Evolutionary conservation across 1,140 invertebrate species (phyloP).

Genomic region (Drosophila rufa): DNA sequence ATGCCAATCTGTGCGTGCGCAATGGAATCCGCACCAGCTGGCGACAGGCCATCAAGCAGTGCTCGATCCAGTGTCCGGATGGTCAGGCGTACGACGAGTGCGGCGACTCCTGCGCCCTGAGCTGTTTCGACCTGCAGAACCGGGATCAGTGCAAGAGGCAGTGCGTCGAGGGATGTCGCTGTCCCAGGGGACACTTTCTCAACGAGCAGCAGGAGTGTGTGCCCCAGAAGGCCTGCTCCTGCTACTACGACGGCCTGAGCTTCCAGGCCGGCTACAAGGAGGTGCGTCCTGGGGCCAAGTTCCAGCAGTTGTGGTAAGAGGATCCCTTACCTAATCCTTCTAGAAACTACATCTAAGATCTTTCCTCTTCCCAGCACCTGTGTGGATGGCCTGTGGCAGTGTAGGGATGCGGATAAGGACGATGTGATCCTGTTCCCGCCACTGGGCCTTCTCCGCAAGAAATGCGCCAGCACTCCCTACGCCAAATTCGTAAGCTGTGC

Average conservation of each 20-base stretch:
- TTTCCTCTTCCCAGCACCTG: conserved; percentile 87
- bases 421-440: background rate
- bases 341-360: background rate
- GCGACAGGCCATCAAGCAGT: conserved; percentile 90
- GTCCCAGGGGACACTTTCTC: conserved; percentile 91
- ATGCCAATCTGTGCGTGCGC: conserved; percentile 91
- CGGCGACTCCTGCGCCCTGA: conserved; percentile 90
- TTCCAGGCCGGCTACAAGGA: conserved; percentile 91
- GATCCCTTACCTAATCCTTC: conserved; percentile 86
- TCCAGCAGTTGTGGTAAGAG: conserved; percentile 67
- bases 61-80: conserved; percentile 72
- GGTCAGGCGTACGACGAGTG: conserved; percentile 94
- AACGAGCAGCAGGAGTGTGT: conserved; percentile 91
- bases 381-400: conserved; percentile 90
- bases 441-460: conserved; percentile 86
- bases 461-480: conserved; percentile 88
- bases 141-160: conserved; percentile 52
- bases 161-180: conserved; percentile 96
- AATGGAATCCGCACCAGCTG: conserved; percentile 91
- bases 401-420: conserved; percentile 87
- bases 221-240: conserved; percentile 89
- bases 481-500: conserved; percentile 92
- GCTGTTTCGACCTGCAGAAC: conserved; percentile 88
- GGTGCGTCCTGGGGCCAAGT: conserved; percentile 88
- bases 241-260: conserved; percentile 89